These are phyloP conservation scores for Stratiomys singularior DNA, from an alignment of 2,888 invertebrate genomes.

Conservation along the genomic window DNA sequence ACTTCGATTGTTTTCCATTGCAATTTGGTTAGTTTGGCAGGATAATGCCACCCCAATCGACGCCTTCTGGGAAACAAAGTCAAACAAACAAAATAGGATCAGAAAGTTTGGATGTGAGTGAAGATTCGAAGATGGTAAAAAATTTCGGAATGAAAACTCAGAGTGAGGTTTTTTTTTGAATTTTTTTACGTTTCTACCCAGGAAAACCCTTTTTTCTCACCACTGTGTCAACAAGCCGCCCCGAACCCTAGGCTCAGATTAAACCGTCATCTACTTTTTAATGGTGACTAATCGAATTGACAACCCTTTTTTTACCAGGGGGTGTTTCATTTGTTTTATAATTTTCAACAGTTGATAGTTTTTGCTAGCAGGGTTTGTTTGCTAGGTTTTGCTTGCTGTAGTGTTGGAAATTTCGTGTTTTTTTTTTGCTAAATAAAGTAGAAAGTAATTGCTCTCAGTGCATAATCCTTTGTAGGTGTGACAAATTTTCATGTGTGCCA, in stretches of 20 bases:
- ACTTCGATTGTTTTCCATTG: slow-evolving; percentile 39
- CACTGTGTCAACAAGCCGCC: background rate
- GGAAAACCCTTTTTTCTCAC: slow-evolving; percentile 39
- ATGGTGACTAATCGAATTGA: slow-evolving; percentile 4
- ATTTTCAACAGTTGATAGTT: background rate
- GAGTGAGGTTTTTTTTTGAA: background rate
- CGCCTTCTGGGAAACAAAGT: too few species aligned
- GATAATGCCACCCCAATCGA: too few species aligned
- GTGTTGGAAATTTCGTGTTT: too few species aligned
- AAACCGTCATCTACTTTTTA: background rate
- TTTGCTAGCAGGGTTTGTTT: background rate
- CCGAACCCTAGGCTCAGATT: too few species aligned
- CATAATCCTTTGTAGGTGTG: background rate
- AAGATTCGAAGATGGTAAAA: background rate
- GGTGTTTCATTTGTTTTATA: slow-evolving; percentile 16
- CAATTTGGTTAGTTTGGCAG: too few species aligned
- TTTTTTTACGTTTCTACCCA: background rate
- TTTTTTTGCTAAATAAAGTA: background rate
- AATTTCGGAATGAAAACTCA: background rate
- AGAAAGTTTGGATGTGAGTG: too few species aligned
- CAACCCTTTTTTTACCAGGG: slow-evolving; percentile 31
- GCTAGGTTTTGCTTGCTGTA: too few species aligned
- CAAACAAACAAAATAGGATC: too few species aligned
- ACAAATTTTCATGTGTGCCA: slow-evolving; percentile 28
- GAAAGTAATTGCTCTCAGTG: background rate